Evolutionary conservation across 1,140 invertebrate species (phyloP).

Genomic region (Pachypeltis micranthus): DNA sequence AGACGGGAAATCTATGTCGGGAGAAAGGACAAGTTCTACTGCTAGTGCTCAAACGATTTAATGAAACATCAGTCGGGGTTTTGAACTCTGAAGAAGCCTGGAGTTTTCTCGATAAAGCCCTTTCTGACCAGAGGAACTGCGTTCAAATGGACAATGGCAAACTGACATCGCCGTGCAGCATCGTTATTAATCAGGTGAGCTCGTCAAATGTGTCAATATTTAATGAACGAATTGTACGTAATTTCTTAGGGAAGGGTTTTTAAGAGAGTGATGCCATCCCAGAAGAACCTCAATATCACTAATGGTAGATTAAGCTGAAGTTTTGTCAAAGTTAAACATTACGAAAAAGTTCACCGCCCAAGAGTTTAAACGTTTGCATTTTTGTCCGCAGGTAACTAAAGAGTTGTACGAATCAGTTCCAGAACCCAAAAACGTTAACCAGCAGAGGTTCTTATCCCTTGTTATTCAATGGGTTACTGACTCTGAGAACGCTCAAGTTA

Average conservation of each 20-base stretch:
- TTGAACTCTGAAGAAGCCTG: constrained; percentile 33
- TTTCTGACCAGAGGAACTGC: constrained; percentile 23
- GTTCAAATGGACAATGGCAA: constrained; percentile 19
- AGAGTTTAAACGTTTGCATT: no score
- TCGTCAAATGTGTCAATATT: no score
- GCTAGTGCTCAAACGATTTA: constrained; percentile 35
- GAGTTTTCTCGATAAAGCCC: constrained; percentile 32
- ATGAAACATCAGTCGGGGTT: constrained; percentile 32
- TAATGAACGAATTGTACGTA: no score
- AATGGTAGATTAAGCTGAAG: no score
- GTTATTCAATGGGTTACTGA: constrained; percentile 35
- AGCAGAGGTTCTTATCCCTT: constrained; percentile 33
- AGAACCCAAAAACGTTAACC: constrained; percentile 16
- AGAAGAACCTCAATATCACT: no score
- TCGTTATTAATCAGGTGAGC: constrained; percentile 19
- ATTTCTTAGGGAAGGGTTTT: no score
- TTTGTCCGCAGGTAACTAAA: constrained; percentile 21
- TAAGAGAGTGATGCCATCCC: no score
- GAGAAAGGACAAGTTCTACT: constrained; percentile 28
- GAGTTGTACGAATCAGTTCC: constrained; percentile 25
- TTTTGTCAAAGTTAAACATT: no score
- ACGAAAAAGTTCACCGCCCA: no score
- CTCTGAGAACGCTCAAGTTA: constrained; percentile 38
- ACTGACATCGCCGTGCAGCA: constrained; percentile 9
- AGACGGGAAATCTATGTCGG: background rate